Base-by-base conservation (phyloP, 64 coral and sea anemone genomes). In the Porites australiensis region DNA sequence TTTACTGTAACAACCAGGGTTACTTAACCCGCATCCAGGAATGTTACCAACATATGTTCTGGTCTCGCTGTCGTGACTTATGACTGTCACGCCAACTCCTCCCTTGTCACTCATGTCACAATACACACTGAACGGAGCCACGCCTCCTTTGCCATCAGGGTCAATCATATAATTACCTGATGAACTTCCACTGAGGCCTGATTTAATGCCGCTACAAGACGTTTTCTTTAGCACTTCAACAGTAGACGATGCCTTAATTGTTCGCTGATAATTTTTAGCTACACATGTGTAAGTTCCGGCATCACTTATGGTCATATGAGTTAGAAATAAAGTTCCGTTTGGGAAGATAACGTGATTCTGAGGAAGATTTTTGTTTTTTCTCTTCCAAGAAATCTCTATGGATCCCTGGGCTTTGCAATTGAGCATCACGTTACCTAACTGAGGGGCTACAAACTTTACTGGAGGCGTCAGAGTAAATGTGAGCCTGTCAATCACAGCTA, bases 311-410 rank as follows among this genome's bases (percentile, higher is more conserved):
- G 47, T 3, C 6, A 87, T 44, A 5, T 50, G 71, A 8, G 2
- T 19, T 4, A 87, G 84, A 43, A 87, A 46, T 67, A 87, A 72
- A 37, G 84, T 87, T 71, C 83, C 83, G 44, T 87, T 87, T 60
- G 86, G 51, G 60, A 59, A 88, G n/a, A 74, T 0, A 54, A 88
- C 70, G 21, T 88, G 86, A 88, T 88, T 88, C 8, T 37, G 58
- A 57, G 86, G 50, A 45, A 88, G 73, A 59, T 16, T 27, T 45
- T 59, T 51, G 7, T 51, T 70, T 44, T 43, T 3, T 47, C 59
- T 88, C 21, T 57, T 71, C 86, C 86, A 88, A 45, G 6, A 20
- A 18, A 58, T 88, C 19, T 58, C 20, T 74, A 16, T 2, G 53
- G 86, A 54, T 73, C 86, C 86, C 14, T 59, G 21, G 14, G 69